A percentile compares a stretch with the other conserved stretches of the same genome.
Evolutionary conservation across 30 jellyfish, hydroid and myxozoan genomes (phyloP).

Genomic region (Mastigias papua): DNA sequence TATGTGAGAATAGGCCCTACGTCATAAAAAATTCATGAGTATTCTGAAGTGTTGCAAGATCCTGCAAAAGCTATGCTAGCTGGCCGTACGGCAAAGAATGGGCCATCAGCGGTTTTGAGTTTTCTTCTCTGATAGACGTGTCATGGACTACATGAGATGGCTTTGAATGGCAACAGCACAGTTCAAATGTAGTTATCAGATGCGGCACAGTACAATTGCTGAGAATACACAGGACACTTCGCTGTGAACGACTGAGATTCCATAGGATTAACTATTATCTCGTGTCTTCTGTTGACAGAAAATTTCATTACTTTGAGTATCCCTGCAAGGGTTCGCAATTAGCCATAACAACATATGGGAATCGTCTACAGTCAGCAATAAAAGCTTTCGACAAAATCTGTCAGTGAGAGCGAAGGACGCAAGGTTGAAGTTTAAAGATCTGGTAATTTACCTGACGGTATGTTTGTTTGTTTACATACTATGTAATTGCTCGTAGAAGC

Average conservation of each 20-base stretch:
- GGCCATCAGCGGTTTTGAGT: neutral
- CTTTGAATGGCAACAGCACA: neutral
- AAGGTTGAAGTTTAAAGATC: too few species aligned
- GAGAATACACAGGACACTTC: neutral
- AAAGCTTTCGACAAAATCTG: neutral
- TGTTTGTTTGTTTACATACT: too few species aligned
- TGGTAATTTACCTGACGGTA: too few species aligned
- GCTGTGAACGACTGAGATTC: constrained; percentile 18
- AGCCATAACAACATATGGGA: neutral
- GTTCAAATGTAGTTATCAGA: neutral
- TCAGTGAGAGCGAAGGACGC: neutral
- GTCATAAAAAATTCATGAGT: constrained; percentile 7
- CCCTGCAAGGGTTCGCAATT: neutral
- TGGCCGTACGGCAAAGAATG: neutral
- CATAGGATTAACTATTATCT: neutral
- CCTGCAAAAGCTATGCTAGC: neutral
- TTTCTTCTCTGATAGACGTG: neutral
- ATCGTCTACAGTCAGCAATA: neutral
- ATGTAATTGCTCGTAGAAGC: too few species aligned
- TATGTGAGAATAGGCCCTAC: neutral
- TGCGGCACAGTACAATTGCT: constrained; percentile 9
- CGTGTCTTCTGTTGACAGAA: constrained; percentile 38
- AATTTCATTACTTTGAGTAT: neutral
- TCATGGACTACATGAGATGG: neutral
- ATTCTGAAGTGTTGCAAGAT: neutral